These are phyloP conservation scores for Triplophysa bombifrons DNA, from an alignment of 2,797 vertebrate genomes.

Conservation along the genomic window DNA sequence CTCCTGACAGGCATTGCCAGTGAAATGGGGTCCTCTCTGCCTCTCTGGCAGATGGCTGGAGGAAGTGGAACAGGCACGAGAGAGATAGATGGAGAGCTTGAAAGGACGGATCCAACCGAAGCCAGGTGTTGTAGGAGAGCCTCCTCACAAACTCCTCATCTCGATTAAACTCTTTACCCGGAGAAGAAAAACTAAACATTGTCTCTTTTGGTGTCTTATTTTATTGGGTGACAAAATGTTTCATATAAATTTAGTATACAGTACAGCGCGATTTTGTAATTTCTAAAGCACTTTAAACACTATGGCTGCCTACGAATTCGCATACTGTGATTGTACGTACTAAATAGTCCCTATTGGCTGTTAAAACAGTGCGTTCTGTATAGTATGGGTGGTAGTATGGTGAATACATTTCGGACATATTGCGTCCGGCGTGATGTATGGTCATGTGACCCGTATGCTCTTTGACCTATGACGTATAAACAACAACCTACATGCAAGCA, in stretches of 20 bases:
- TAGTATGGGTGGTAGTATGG: no score
- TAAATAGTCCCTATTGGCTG: no score
- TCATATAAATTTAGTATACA: background rate
- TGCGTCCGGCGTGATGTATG: no score
- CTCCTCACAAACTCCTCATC: background rate
- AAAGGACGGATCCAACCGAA: conserved; percentile 22
- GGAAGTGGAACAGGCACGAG: conserved; percentile 28
- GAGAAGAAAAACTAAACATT: conserved; percentile 4
- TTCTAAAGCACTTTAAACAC: background rate
- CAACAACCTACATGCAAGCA: no score
- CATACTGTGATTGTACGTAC: no score
- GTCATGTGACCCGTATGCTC: no score
- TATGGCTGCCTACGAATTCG: no score
- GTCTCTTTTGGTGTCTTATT: background rate
- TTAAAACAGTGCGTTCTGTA: no score
- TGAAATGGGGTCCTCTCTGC: conserved; percentile 63
- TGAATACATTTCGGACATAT: no score
- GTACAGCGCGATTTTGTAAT: background rate
- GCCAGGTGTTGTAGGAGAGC: conserved; percentile 24
- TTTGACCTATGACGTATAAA: no score
- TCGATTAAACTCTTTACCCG: conserved; percentile 1
- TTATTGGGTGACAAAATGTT: background rate
- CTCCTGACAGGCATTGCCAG: conserved; percentile 48
- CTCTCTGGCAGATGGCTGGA: conserved; percentile 74
- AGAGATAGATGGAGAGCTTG: conserved; percentile 20